These are phyloP conservation scores for Acanthacorydalis orientalis DNA, from an alignment of 2,888 invertebrate species.

Conservation along the genomic window DNA sequence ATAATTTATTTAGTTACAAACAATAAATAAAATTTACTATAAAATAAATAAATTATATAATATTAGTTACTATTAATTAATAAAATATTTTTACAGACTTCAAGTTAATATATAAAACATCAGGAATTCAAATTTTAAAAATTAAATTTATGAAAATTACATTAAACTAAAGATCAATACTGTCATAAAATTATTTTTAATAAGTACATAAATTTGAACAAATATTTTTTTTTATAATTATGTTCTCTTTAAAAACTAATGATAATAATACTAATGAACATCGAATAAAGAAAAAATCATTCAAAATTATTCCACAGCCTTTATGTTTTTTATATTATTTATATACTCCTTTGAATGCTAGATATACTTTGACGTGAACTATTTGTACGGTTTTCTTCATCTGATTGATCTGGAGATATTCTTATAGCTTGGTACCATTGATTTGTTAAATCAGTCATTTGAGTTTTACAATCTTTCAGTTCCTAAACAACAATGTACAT, in stretches of 20 bases:
- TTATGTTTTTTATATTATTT: neutral
- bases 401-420: conserved; percentile 72
- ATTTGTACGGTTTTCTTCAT: conserved; percentile 42
- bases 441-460: conserved; percentile 91
- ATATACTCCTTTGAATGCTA: conserved; percentile 16
- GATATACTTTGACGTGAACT: conserved; percentile 26
- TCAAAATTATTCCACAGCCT: neutral
- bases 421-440: conserved; percentile 96
- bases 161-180: neutral
- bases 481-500: conserved; percentile 40
- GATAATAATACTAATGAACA: neutral
- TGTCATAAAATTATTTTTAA: neutral
- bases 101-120: too few relatives aligned
- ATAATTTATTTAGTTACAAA: too few relatives aligned
- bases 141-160: neutral
- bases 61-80: too few relatives aligned
- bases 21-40: too few relatives aligned
- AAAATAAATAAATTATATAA: too few relatives aligned
- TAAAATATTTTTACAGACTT: too few relatives aligned
- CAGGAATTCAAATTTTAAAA: too few relatives aligned
- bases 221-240: neutral
- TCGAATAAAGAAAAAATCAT: neutral
- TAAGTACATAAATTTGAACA: neutral
- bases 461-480: conserved; percentile 86
- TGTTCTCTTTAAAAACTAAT: neutral